A percentile compares a stretch with the other conserved stretches of the same genome.
phyloP scores from a whole-genome alignment of 1,140 invertebrate species.

The Aphelenchoides fujianensis region DNA sequence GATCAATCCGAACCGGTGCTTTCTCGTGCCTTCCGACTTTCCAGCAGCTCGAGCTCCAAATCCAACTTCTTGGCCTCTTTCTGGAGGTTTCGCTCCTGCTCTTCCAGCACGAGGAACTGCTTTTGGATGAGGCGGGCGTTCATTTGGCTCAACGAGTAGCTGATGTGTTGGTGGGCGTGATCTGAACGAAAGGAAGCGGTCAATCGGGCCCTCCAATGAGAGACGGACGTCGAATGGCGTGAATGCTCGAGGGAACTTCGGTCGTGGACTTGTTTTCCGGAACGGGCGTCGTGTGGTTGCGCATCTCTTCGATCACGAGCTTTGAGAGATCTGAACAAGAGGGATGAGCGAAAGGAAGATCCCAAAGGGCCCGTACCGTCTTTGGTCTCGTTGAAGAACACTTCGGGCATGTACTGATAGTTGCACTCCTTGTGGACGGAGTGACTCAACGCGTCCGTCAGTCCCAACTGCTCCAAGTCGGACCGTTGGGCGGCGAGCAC shows the following conservation, averaged over 20 bases:
- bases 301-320: conserved; percentile 20
- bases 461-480: conserved; percentile 21
- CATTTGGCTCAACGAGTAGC: conserved; percentile 17
- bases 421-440: too few species aligned
- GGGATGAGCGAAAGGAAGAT: too few species aligned
- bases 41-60: conserved; percentile 29
- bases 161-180: not conserved
- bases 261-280: not conserved
- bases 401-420: conserved; percentile 24
- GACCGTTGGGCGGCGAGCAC: conserved; percentile 27
- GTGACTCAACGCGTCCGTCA: conserved; percentile 20
- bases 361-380: too few species aligned
- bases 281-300: not conserved
- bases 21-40: not conserved
- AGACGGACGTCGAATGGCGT: not conserved
- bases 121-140: conserved; percentile 18
- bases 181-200: too few species aligned
- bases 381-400: conserved; percentile 17
- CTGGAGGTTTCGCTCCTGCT: conserved; percentile 24
- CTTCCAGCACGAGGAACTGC: conserved; percentile 16
- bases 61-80: conserved; percentile 22
- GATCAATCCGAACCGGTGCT: too few species aligned
- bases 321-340: conserved; percentile 3
- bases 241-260: not conserved
- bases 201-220: too few species aligned